These are phyloP conservation scores for Dryocosmus kuriphilus DNA, from an alignment of 2,888 invertebrate species.

Conservation along the genomic window DNA sequence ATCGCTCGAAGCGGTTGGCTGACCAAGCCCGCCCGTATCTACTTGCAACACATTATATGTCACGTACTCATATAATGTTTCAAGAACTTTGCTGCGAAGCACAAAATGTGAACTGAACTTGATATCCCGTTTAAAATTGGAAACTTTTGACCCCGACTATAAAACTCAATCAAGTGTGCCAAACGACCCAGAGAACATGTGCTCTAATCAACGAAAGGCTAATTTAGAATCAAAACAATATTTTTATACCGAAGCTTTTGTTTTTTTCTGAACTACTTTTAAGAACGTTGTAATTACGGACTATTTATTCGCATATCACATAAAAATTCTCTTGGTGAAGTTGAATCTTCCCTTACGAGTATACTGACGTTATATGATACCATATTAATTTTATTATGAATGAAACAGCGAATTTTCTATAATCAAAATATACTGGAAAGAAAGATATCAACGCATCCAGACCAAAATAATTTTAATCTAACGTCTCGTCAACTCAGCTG, in stretches of 20 bases:
- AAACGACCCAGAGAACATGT: not conserved
- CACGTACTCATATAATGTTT: constrained; percentile 34
- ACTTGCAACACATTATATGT: constrained; percentile 21
- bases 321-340: not conserved
- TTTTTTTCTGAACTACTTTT: not conserved
- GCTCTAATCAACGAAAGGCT: not conserved
- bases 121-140: constrained; percentile 25
- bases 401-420: no score
- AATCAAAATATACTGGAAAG: no score
- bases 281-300: not conserved
- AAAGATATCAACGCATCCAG: no score
- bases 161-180: constrained; percentile 28
- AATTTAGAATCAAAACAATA: constrained; percentile 24
- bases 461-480: no score
- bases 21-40: constrained; percentile 22
- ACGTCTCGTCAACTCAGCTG: no score
- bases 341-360: not conserved
- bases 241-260: not conserved
- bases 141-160: constrained; percentile 1
- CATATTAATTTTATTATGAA: no score
- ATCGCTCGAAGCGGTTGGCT: constrained; percentile 35
- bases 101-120: constrained; percentile 29
- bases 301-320: not conserved
- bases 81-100: constrained; percentile 27
- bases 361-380: no score